Evolutionary conservation across 1,140 invertebrate genomes (phyloP).

Genomic region (Cyrtorhinus lividipennis): DNA sequence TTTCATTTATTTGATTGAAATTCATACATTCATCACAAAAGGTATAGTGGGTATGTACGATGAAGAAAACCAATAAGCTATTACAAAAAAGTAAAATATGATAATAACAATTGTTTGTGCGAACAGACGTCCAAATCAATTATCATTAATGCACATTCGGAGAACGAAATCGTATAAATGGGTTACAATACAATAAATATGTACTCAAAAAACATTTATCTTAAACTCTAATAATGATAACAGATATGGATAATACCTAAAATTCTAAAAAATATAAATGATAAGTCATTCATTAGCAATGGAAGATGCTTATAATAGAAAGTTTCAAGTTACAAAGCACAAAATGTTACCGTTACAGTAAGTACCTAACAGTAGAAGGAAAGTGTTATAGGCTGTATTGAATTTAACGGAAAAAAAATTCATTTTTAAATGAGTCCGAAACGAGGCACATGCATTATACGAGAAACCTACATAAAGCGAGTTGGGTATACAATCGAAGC

Average conservation of each 20-base stretch:
- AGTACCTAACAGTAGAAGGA: too few relatives aligned
- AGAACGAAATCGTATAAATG: slow-evolving; percentile 13
- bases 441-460: too few relatives aligned
- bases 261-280: slow-evolving; percentile 4
- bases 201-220: slow-evolving; percentile 13
- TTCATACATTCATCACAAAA: neutral
- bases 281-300: neutral
- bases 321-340: neutral
- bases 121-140: slow-evolving; percentile 3
- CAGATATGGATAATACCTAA: slow-evolving; percentile 12
- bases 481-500: too few relatives aligned
- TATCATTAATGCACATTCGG: neutral
- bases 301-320: neutral
- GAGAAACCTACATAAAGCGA: too few relatives aligned
- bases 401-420: too few relatives aligned
- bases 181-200: slow-evolving; percentile 15
- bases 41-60: neutral
- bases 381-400: too few relatives aligned
- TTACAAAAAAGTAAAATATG: neutral
- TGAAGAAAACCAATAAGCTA: neutral
- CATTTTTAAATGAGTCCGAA: too few relatives aligned
- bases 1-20: neutral
- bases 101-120: slow-evolving; percentile 1
- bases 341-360: too few relatives aligned
- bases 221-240: slow-evolving; percentile 14